phyloP scores from a whole-genome alignment of 2,888 invertebrate genomes.

The Orthosia incerta region DNA sequence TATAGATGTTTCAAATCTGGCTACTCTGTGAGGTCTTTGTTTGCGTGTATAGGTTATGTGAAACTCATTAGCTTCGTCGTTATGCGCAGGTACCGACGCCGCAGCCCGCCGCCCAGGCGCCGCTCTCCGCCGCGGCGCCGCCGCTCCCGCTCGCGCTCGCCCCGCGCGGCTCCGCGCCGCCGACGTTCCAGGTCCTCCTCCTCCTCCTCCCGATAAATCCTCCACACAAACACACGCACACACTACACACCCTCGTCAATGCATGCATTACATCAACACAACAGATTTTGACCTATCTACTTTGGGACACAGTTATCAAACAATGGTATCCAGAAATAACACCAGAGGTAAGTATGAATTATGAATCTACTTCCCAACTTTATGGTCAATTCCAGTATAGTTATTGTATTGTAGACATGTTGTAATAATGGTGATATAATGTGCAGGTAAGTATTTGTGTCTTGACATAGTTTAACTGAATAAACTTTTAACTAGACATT shows the following conservation, averaged over 20 bases:
- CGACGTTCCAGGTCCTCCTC: slow-evolving; percentile 94
- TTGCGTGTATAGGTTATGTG: background rate
- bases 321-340: slow-evolving; percentile 68
- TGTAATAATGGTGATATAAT: slow-evolving; percentile 45
- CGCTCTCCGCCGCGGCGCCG: slow-evolving; percentile 92
- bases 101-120: slow-evolving; percentile 89
- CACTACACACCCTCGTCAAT: slow-evolving; percentile 51
- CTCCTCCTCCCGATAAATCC: slow-evolving; percentile 92
- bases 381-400: slow-evolving; percentile 32
- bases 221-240: slow-evolving; percentile 56
- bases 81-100: slow-evolving; percentile 86
- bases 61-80: background rate
- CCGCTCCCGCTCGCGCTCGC: slow-evolving; percentile 91
- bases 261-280: slow-evolving; percentile 56
- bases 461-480: slow-evolving; percentile 54
- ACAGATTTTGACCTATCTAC: slow-evolving; percentile 36
- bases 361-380: slow-evolving; percentile 58
- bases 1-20: background rate
- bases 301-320: slow-evolving; percentile 49
- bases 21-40: too few species aligned
- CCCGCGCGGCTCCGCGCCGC: slow-evolving; percentile 92
- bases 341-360: slow-evolving; percentile 77
- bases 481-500: slow-evolving; percentile 76
- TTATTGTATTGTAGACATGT: slow-evolving; percentile 40
- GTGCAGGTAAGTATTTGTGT: slow-evolving; percentile 74